Evolutionary conservation across 2,888 invertebrate species (phyloP).

Genomic region (Tipula lateralis): DNA sequence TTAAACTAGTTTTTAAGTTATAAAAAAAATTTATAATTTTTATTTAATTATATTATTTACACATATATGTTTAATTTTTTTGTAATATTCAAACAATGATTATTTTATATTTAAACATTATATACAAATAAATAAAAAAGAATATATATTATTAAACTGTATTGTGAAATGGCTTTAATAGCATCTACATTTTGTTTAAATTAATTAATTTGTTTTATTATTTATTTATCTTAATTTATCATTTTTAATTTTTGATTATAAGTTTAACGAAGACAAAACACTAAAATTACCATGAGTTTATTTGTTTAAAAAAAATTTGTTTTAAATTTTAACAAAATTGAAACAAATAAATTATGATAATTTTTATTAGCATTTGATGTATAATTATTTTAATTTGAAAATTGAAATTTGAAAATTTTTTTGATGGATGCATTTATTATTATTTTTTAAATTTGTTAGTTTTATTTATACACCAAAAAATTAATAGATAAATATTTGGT

Average conservation of each 20-base stretch:
- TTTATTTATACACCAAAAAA: background rate
- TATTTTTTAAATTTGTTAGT: background rate
- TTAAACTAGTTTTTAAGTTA: conserved; percentile 2
- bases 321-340: background rate
- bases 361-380: background rate
- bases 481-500: background rate
- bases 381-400: background rate
- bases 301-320: background rate
- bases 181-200: background rate
- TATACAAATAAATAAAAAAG: background rate
- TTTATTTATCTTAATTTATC: background rate
- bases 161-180: conserved; percentile 30
- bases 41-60: background rate
- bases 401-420: background rate
- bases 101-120: conserved; percentile 14
- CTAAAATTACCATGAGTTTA: background rate
- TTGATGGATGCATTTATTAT: conserved; percentile 13
- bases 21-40: background rate
- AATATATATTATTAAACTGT: conserved; percentile 29
- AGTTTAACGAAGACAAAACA: background rate
- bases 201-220: background rate
- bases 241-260: background rate
- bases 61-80: background rate
- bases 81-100: background rate
- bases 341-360: background rate